A percentile compares a stretch with the other conserved stretches of the same genome.
Conservation (phyloP, 37 sponge, comb jelly and placozoan species). For the Ianthella basta region DNA sequence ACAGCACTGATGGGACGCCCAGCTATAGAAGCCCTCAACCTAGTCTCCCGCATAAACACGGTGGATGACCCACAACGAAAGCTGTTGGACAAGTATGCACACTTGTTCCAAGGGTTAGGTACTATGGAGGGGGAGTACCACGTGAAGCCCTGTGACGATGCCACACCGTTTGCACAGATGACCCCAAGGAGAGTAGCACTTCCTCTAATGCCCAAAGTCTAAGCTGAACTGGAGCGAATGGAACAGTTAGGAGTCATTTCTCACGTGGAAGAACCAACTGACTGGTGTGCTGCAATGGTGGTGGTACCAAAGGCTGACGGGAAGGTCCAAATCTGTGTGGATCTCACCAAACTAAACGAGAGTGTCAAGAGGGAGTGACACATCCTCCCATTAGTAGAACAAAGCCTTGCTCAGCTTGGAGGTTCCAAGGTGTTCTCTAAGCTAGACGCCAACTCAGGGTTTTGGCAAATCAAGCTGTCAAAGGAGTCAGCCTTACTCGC, state of each 20-base stretch:
- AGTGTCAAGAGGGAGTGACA: constrained; percentile 52
- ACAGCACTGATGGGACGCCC: constrained; percentile 21
- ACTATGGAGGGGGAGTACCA: constrained; percentile 43
- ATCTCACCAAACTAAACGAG: constrained; percentile 51
- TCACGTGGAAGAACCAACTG: constrained; percentile 35
- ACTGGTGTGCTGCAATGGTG: constrained; percentile 64
- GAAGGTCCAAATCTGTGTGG: constrained; percentile 52
- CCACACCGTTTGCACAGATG: constrained; percentile 27
- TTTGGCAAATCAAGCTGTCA: constrained; percentile 54
- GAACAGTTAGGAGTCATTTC: constrained; percentile 41
- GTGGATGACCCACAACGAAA: not conserved
- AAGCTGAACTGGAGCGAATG: constrained; percentile 59
- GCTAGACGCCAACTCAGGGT: constrained; percentile 64
- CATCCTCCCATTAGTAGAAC: constrained; percentile 56
- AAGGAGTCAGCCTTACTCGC: constrained; percentile 45
- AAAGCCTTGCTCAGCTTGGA: constrained; percentile 41
- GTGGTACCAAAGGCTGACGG: constrained; percentile 45
- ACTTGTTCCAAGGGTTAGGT: constrained; percentile 44
- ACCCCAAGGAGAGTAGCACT: constrained; percentile 49
- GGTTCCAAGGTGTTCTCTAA: constrained; percentile 51
- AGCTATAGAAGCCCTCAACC: constrained; percentile 35
- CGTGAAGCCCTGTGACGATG: constrained; percentile 28
- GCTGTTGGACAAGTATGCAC: constrained; percentile 11
- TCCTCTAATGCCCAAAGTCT: constrained; percentile 43
- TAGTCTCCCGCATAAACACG: constrained; percentile 11